Base-by-base conservation (phyloP, 2,888 invertebrate species). In the Branchinecta sandiegonensis region DNA sequence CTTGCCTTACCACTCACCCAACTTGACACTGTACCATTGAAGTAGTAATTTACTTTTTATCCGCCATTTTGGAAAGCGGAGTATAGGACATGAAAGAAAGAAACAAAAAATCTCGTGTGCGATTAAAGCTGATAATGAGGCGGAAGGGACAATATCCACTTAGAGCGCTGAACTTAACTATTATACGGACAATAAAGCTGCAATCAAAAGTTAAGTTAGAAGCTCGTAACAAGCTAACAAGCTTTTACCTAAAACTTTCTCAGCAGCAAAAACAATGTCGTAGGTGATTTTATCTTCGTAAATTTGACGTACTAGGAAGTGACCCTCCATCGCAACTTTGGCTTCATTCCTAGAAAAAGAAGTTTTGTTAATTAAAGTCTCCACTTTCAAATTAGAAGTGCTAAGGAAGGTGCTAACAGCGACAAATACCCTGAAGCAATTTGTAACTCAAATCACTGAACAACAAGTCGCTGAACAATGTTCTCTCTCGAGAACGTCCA, bases 271-370 rank as follows among this genome's bases (percentile, higher is more conserved):
- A 72, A 95, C 92, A 74, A 95, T 82, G 77, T 93, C 92, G 79
- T 94, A 95, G 1, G 95, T 94, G 71, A 94, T 86, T 78, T 92
- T 91, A 77, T 95, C 95, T 75, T 94, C 94, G 78, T 95, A 95
- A 74, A 94, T 91, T 80, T 94, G 91, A 12, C 94, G 83, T 13
- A 94, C 94, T 73, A 95, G 81, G 79, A 95, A 95, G 74, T 94
- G 92, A 2, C 94, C 94, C 75, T 95, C 94, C 92, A 95, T 94
- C 70, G 85, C 85, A 68, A 95, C 87, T 70, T 91, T 90, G 0
- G 94, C 94, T 78, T 90, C 90, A 83, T 88, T 89, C 77, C 94
- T 95, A 77, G 46, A 81, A 80, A 71, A 72, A 73, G 23, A 65
- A 73, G 65, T 72, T 69, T 67, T 11, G 12, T 1, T 67, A 37